Percentiles rank a stretch among this genome's conserved stretches.
These are phyloP conservation scores for Cotesia glomerata DNA, from an alignment of 1,140 invertebrate species.

Conservation along the genomic window DNA sequence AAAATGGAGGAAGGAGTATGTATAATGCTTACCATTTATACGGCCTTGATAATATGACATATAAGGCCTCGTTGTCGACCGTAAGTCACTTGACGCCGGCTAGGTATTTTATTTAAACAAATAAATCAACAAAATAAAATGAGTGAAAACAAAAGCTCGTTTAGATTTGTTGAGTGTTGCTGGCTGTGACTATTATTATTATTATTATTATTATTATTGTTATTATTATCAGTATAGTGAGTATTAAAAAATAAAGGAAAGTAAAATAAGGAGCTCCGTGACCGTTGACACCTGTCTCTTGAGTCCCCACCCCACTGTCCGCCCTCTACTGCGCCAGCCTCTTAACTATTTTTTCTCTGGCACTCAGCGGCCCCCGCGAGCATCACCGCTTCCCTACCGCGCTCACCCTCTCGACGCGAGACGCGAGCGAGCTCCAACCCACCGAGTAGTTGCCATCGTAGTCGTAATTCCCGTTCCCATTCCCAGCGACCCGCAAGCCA, in stretches of 20 bases:
- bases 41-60: background rate
- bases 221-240: conserved; percentile 1
- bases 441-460: too few relatives aligned
- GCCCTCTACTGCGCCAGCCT: conserved; percentile 60
- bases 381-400: conserved; percentile 37
- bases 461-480: background rate
- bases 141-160: background rate
- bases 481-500: conserved; percentile 5
- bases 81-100: background rate
- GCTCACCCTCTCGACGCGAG: conserved; percentile 14
- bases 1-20: background rate
- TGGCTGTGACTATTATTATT: background rate
- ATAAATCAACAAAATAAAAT: conserved; percentile 16
- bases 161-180: too few relatives aligned
- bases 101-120: background rate
- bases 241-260: conserved; percentile 18
- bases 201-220: background rate
- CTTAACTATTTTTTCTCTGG: conserved; percentile 62
- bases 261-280: conserved; percentile 38
- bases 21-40: conserved; percentile 25
- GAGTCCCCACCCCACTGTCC: conserved; percentile 56
- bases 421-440: too few relatives aligned
- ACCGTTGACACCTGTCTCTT: conserved; percentile 60
- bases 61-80: background rate
- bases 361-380: conserved; percentile 27